Evolutionary conservation across 2,888 invertebrate species (phyloP).

Genomic region (Pseudococcus longispinus): DNA sequence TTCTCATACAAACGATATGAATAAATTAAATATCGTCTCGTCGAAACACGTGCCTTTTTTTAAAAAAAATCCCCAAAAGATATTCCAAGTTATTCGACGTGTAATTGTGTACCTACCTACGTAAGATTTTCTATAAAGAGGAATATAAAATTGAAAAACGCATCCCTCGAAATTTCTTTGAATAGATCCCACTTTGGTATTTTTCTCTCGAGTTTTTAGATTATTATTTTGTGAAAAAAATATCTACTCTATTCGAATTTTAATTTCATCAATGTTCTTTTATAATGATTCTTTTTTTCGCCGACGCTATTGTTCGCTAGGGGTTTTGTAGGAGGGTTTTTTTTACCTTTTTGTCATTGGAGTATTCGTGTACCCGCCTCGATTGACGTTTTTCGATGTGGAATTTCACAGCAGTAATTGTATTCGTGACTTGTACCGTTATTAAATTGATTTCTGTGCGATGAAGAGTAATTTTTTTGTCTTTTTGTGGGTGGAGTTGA

Average conservation of each 20-base stretch:
- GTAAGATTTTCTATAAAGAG: neutral
- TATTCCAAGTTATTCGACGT: neutral
- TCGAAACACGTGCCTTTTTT: neutral
- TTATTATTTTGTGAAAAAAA: neutral
- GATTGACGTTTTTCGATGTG: neutral
- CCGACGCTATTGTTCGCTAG: neutral
- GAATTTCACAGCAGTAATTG: neutral
- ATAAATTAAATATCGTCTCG: neutral
- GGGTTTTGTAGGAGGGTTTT: neutral
- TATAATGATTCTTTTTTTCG: constrained; percentile 2
- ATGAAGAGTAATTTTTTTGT: neutral
- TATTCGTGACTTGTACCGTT: neutral
- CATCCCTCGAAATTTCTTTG: neutral
- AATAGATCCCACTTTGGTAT: neutral
- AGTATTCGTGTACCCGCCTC: neutral
- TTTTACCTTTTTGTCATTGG: neutral
- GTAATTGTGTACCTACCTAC: neutral
- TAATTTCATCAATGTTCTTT: constrained; percentile 18
- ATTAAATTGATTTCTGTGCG: no score
- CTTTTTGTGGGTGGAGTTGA: no score
- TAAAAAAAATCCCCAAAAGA: neutral
- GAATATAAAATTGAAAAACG: neutral
- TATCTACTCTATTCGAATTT: constrained; percentile 21
- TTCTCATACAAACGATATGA: neutral
- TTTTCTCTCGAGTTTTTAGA: neutral